These are phyloP conservation scores for Nipponia nippon DNA, from an alignment of 2,113 vertebrate genomes.

Conservation along the genomic window DNA sequence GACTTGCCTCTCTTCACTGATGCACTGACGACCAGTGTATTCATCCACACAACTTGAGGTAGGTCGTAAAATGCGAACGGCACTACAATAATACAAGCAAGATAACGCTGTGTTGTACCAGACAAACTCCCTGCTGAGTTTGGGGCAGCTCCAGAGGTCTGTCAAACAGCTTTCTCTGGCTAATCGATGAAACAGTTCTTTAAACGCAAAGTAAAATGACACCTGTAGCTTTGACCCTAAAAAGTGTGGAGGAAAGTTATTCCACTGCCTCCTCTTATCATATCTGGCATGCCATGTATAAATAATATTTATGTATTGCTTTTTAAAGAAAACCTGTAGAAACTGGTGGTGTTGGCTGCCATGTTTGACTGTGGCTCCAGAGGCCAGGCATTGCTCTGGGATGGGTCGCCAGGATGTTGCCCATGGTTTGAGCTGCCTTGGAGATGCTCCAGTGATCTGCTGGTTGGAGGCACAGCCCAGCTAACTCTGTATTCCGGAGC, in stretches of 20 bases:
- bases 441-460: not conserved
- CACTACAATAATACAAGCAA: not conserved
- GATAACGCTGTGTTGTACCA: not conserved
- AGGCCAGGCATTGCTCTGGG: accelerated
- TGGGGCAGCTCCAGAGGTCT: not conserved
- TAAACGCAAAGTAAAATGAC: not conserved
- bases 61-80: not conserved
- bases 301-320: not conserved
- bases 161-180: not conserved
- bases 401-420: not conserved
- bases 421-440: not conserved
- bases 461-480: not conserved
- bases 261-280: not conserved
- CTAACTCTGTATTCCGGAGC: not conserved
- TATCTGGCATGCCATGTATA: not conserved
- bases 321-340: not conserved
- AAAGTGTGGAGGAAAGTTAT: not conserved
- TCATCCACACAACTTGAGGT: not conserved
- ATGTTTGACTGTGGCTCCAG: not conserved
- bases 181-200: not conserved
- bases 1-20: not conserved
- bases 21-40: not conserved
- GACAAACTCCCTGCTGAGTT: not conserved
- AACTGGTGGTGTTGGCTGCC: not conserved
- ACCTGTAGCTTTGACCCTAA: not conserved